phyloP scores from a whole-genome alignment of 2,113 vertebrate species.

The Petrocephalus zakoni region DNA sequence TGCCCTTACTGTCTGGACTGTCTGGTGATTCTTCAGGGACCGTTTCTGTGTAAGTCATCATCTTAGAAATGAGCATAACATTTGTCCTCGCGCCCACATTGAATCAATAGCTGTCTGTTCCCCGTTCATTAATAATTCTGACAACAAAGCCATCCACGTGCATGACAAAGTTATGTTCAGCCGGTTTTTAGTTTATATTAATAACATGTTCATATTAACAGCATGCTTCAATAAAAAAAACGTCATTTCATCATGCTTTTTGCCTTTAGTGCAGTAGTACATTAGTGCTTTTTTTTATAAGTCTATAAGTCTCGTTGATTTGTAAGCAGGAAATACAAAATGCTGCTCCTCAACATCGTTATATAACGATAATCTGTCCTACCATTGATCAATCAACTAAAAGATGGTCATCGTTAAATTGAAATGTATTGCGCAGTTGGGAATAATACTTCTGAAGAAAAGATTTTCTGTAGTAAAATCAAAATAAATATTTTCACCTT shows the following conservation, averaged over 20 bases:
- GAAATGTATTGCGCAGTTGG: background rate
- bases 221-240: background rate
- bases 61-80: conserved; percentile 12
- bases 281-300: too few species aligned
- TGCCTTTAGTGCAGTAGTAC: background rate
- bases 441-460: background rate
- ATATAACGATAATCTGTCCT: background rate
- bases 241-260: background rate
- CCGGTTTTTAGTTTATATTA: background rate
- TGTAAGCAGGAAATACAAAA: background rate
- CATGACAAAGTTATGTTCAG: background rate
- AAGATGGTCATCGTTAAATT: background rate
- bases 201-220: background rate
- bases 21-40: conserved; percentile 11
- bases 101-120: background rate
- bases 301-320: background rate
- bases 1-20: conserved; percentile 7
- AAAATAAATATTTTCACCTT: background rate
- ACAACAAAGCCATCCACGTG: background rate
- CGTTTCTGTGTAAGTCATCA: conserved; percentile 18
- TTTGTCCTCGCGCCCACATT: conserved; percentile 8
- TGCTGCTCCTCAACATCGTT: background rate
- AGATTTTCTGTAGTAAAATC: background rate
- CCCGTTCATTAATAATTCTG: conserved; percentile 2
- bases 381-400: background rate